A percentile compares a stretch with the other conserved stretches of the same genome.
Conservation (phyloP, 2,113 vertebrate genomes). For the Archilochus colubris region DNA sequence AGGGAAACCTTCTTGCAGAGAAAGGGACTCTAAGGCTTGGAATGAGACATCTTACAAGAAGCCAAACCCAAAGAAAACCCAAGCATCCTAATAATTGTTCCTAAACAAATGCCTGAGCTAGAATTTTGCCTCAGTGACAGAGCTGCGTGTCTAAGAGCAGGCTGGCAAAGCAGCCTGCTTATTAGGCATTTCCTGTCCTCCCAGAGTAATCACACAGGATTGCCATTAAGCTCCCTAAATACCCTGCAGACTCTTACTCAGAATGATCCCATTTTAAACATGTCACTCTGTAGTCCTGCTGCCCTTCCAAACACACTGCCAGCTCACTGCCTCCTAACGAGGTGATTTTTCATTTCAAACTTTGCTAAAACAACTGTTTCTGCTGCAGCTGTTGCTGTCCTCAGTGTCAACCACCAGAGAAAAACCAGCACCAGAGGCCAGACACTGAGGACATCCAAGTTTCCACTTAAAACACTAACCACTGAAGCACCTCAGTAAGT, state of each 20-base stretch:
- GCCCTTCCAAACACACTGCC: background rate
- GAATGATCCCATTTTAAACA: constrained; percentile 40
- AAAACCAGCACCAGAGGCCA: background rate
- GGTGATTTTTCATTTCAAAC: background rate
- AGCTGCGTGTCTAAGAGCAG: background rate
- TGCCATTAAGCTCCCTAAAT: constrained; percentile 60
- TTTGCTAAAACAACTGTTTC: background rate
- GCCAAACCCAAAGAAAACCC: background rate
- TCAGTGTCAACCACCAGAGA: background rate
- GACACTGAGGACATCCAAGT: background rate
- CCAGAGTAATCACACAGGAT: constrained; percentile 37
- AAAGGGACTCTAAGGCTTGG: background rate
- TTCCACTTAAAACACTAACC: background rate
- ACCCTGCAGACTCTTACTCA: constrained; percentile 52
- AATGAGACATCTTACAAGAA: background rate
- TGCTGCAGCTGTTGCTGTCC: background rate
- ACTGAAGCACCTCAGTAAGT: background rate
- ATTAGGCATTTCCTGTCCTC: constrained; percentile 53
- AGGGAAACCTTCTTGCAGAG: background rate
- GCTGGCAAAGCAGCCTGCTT: background rate
- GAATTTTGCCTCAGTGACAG: background rate
- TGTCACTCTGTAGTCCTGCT: background rate
- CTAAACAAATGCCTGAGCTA: background rate
- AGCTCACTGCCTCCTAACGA: background rate
- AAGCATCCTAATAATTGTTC: background rate